Conservation (phyloP, 2,797 vertebrate species). For the Gymnocypris eckloni region DNA sequence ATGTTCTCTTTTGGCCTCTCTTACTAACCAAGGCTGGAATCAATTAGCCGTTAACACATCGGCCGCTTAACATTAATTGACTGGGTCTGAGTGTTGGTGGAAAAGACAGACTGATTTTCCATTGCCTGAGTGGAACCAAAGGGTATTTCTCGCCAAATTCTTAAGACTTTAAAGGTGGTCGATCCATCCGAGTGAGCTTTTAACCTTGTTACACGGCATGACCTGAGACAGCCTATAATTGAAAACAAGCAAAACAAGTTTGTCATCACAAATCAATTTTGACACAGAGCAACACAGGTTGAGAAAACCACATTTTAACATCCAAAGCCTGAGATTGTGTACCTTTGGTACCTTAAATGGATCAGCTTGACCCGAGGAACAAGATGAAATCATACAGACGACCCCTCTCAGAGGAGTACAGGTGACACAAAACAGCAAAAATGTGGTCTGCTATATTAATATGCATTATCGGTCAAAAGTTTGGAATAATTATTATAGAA, state of each 20-base stretch:
- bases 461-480: neutral
- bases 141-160: conserved; percentile 21
- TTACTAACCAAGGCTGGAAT: conserved; percentile 59
- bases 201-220: conserved; percentile 37
- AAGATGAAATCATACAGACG: neutral
- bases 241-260: conserved; percentile 23
- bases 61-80: conserved; percentile 65
- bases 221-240: conserved; percentile 34
- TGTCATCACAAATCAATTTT: conserved; percentile 11
- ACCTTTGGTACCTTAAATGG: neutral
- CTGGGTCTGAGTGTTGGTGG: conserved; percentile 54
- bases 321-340: neutral
- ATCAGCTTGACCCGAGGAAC: conserved; percentile 17
- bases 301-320: conserved; percentile 1
- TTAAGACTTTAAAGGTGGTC: conserved; percentile 25
- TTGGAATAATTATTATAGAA: too few relatives aligned
- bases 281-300: neutral
- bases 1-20: conserved; percentile 46
- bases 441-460: conserved; percentile 74
- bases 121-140: conserved; percentile 10
- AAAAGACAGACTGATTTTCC: neutral
- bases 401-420: conserved; percentile 73
- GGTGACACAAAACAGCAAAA: conserved; percentile 77
- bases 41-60: conserved; percentile 62
- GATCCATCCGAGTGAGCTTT: conserved; percentile 27